A percentile compares a stretch with the other conserved stretches of the same genome.
Conservation (phyloP, 2,888 invertebrate species). For the Lagria hirta region DNA sequence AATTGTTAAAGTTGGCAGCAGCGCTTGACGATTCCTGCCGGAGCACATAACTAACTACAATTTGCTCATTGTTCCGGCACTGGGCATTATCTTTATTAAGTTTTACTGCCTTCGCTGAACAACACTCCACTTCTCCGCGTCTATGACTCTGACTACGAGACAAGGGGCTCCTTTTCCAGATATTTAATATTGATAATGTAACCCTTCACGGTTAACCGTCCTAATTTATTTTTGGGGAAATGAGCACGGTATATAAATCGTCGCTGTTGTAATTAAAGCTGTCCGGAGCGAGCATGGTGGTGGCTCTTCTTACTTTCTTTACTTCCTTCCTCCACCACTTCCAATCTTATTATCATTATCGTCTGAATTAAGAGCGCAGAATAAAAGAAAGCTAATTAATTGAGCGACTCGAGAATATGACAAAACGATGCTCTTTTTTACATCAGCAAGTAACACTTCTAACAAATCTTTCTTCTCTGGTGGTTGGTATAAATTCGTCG, state of each 20-base stretch:
- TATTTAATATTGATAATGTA: constrained; percentile 50
- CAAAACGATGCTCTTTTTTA: not conserved
- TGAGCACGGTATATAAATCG: constrained; percentile 41
- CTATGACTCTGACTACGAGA: constrained; percentile 44
- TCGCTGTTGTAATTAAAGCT: constrained; percentile 42
- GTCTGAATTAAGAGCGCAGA: constrained; percentile 18
- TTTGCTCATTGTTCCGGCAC: constrained; percentile 52
- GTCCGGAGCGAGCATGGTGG: constrained; percentile 28
- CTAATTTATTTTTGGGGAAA: constrained; percentile 47
- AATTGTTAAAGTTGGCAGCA: constrained; percentile 51
- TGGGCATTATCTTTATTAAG: constrained; percentile 52
- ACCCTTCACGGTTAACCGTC: constrained; percentile 44
- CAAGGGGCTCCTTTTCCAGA: constrained; percentile 42
- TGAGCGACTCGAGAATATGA: constrained; percentile 6
- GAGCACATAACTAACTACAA: constrained; percentile 48
- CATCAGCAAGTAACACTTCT: constrained; percentile 1
- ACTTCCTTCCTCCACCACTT: constrained; percentile 7
- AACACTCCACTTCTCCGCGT: constrained; percentile 45
- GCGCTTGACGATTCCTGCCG: constrained; percentile 32
- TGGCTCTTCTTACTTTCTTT: constrained; percentile 11
- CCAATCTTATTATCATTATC: constrained; percentile 20
- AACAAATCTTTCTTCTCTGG: constrained; percentile 5
- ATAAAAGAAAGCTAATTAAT: constrained; percentile 21
- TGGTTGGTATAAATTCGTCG: constrained; percentile 46
- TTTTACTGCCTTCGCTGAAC: constrained; percentile 46